Evolutionary conservation across 2,888 invertebrate genomes (phyloP).

Genomic region (Yponomeuta cagnagella): DNA sequence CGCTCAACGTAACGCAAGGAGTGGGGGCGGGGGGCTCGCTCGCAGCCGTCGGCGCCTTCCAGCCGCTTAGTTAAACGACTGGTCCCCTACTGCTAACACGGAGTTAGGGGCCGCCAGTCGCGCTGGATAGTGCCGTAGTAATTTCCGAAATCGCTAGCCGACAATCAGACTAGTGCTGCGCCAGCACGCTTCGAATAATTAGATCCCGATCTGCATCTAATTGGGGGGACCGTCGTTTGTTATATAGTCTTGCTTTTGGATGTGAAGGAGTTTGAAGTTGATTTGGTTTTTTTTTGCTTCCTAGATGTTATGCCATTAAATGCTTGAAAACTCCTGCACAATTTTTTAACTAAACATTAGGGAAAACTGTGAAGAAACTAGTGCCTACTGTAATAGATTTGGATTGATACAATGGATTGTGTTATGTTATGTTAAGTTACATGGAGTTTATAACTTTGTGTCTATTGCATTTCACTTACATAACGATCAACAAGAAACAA

Average conservation of each 20-base stretch:
- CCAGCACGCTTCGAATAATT: constrained; percentile 60
- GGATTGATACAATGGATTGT: too few species aligned
- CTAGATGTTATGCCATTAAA: too few species aligned
- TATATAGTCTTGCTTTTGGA: constrained; percentile 24
- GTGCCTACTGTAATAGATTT: too few species aligned
- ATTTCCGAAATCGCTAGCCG: constrained; percentile 74
- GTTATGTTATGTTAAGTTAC: too few species aligned
- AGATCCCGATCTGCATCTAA: constrained; percentile 66
- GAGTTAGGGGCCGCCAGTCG: not conserved
- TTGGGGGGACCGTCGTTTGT: constrained; percentile 38
- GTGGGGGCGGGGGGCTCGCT: constrained; percentile 22
- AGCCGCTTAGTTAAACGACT: constrained; percentile 20
- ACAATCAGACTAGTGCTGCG: constrained; percentile 67
- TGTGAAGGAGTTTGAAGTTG: not conserved
- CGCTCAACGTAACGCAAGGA: constrained; percentile 47
- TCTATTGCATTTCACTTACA: too few species aligned
- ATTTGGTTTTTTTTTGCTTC: too few species aligned
- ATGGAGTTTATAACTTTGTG: too few species aligned
- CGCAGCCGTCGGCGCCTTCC: constrained; percentile 27
- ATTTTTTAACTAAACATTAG: too few species aligned
- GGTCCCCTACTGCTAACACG: constrained; percentile 20
- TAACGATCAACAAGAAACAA: too few species aligned
- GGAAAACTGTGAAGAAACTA: too few species aligned
- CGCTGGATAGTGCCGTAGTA: constrained; percentile 51
- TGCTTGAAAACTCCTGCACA: too few species aligned